Conservation (phyloP, 2,888 invertebrate genomes). For the Heliconius ismenius region DNA sequence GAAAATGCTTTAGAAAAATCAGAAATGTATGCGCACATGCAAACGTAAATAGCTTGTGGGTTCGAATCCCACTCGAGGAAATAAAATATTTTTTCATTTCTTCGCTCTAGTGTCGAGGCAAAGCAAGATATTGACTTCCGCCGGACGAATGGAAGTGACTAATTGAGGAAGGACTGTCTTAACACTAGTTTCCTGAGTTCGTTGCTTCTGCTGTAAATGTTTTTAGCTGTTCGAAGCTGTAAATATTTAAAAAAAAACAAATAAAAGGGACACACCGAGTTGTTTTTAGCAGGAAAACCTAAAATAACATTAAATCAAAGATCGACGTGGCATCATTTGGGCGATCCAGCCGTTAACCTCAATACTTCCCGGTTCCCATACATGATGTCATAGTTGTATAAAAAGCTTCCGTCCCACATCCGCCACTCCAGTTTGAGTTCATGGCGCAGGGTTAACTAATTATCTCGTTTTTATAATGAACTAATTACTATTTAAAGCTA, state of each 20-base stretch:
- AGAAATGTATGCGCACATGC: too few species aligned
- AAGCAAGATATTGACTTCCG: not conserved
- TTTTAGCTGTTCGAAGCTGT: too few species aligned
- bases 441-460: slow-evolving; percentile 66
- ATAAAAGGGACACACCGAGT: not conserved
- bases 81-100: not conserved
- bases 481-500: not conserved
- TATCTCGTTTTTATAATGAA: not conserved
- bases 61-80: not conserved
- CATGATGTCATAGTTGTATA: slow-evolving; percentile 32
- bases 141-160: too few species aligned
- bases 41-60: not conserved
- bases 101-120: not conserved
- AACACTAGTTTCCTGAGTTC: too few species aligned
- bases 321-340: slow-evolving; percentile 19
- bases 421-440: slow-evolving; percentile 64
- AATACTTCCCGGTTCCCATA: slow-evolving; percentile 24
- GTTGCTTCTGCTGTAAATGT: too few species aligned
- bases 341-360: slow-evolving; percentile 27
- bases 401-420: slow-evolving; percentile 51
- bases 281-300: not conserved
- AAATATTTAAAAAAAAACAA: too few species aligned
- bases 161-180: too few species aligned
- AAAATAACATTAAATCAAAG: slow-evolving; percentile 10
- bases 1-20: too few species aligned